Conservation (phyloP, 2,888 invertebrate genomes). For the Ellobium chinense region DNA sequence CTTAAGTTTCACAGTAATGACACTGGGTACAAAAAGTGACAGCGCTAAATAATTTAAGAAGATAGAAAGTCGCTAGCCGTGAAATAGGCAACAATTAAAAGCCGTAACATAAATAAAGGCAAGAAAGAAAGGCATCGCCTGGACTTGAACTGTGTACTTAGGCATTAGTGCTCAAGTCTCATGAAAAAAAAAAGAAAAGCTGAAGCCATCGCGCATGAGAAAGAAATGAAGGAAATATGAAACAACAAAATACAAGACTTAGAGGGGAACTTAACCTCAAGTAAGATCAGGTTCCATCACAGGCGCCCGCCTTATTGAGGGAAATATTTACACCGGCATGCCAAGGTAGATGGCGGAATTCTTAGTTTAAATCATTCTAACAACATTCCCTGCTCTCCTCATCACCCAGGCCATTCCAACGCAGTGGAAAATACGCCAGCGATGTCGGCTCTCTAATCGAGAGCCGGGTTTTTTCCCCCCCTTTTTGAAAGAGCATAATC, state of each 20-base stretch:
- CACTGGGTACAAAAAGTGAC: too few species aligned
- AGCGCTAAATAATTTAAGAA: not conserved
- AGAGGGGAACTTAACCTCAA: not conserved
- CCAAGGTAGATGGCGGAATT: not conserved
- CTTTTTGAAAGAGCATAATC: conserved; percentile 10
- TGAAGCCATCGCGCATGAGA: not conserved
- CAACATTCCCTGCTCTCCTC: conserved; percentile 15
- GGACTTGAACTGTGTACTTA: too few species aligned
- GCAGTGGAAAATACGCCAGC: not conserved
- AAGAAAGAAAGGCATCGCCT: not conserved
- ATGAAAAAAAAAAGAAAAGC: too few species aligned
- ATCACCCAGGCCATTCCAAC: not conserved
- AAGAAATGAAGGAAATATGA: not conserved
- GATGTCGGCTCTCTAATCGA: conserved; percentile 23
- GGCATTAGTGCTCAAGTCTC: too few species aligned
- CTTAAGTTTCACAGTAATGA: too few species aligned
- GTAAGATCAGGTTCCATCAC: conserved; percentile 10
- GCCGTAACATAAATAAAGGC: not conserved
- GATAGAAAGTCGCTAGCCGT: not conserved
- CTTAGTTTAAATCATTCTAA: conserved; percentile 30
- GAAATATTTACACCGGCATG: conserved; percentile 12
- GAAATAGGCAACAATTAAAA: conserved; percentile 10
- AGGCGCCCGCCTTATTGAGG: conserved; percentile 22
- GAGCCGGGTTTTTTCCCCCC: too few species aligned
- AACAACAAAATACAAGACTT: not conserved